These are phyloP conservation scores for Channa maculata DNA, from an alignment of 2,113 vertebrate genomes.

Conservation along the genomic window DNA sequence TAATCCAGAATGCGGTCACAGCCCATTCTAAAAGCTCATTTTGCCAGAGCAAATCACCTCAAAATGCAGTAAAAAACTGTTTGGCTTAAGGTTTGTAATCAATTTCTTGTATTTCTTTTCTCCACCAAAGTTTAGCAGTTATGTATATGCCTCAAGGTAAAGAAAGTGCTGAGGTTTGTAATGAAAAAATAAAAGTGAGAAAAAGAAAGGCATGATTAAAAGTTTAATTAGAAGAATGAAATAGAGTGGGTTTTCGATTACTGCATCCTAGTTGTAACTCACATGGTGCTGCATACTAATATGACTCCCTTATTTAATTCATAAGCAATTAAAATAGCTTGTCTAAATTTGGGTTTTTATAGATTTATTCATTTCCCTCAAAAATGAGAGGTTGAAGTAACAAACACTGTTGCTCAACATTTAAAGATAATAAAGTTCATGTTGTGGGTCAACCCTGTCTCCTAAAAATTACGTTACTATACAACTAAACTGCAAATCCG, in stretches of 20 bases:
- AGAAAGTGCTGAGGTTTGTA: constrained; percentile 53
- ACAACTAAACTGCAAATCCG: too few relatives aligned
- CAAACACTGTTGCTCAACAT: background rate
- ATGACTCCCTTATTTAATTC: constrained; percentile 58
- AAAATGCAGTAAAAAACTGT: background rate
- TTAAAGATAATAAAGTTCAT: background rate
- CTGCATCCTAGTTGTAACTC: constrained; percentile 57
- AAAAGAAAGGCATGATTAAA: constrained; percentile 53
- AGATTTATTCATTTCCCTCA: constrained; percentile 21
- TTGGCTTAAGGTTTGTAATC: constrained; percentile 31
- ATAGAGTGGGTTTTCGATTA: constrained; percentile 68
- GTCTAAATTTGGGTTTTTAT: constrained; percentile 39
- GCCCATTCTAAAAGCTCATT: constrained; percentile 14
- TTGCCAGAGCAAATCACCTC: constrained; percentile 11
- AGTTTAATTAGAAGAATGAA: constrained; percentile 74
- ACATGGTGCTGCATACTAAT: constrained; percentile 71
- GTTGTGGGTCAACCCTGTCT: too few relatives aligned
- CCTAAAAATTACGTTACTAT: too few relatives aligned
- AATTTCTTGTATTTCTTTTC: constrained; percentile 26
- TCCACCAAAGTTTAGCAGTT: constrained; percentile 26
- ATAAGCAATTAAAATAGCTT: constrained; percentile 60
- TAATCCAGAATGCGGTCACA: constrained; percentile 11
- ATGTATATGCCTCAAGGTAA: constrained; percentile 33
- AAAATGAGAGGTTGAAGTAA: background rate
- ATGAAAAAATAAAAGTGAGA: constrained; percentile 2